Percentiles rank a stretch among this genome's conserved stretches.
Conservation (phyloP, 2,888 invertebrate genomes). For the Stenodema calcarata region DNA sequence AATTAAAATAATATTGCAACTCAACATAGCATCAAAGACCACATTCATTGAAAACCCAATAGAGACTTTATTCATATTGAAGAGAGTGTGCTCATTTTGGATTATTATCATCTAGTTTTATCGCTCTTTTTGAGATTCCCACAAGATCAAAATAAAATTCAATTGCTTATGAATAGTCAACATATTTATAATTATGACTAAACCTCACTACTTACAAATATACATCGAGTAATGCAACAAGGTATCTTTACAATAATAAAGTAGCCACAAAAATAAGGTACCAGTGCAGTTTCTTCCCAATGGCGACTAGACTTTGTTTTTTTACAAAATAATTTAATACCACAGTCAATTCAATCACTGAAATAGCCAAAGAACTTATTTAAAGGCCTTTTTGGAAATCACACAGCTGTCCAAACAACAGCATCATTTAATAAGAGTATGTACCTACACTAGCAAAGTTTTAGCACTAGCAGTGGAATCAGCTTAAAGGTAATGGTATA, state of each 20-base stretch:
- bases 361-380: conserved; percentile 28
- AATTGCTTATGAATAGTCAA: conserved; percentile 43
- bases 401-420: background rate
- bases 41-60: background rate
- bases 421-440: background rate
- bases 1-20: background rate
- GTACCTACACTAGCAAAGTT: too few species aligned
- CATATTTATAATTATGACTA: conserved; percentile 4
- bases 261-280: conserved; percentile 33
- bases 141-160: conserved; percentile 13
- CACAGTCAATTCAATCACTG: conserved; percentile 38
- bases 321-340: conserved; percentile 44
- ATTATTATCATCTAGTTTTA: background rate
- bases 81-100: background rate
- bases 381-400: conserved; percentile 31
- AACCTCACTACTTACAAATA: conserved; percentile 14
- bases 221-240: conserved; percentile 3
- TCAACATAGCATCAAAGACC: background rate
- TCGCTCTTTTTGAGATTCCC: background rate
- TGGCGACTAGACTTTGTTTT: conserved; percentile 6
- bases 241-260: conserved; percentile 14
- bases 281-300: background rate
- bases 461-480: background rate
- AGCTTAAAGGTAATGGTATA: background rate
- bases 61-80: background rate